A percentile compares a stretch with the other conserved stretches of the same genome.
Evolutionary conservation across 2,113 vertebrate species (phyloP).

Genomic region (Chamaetylas fuelleborni): DNA sequence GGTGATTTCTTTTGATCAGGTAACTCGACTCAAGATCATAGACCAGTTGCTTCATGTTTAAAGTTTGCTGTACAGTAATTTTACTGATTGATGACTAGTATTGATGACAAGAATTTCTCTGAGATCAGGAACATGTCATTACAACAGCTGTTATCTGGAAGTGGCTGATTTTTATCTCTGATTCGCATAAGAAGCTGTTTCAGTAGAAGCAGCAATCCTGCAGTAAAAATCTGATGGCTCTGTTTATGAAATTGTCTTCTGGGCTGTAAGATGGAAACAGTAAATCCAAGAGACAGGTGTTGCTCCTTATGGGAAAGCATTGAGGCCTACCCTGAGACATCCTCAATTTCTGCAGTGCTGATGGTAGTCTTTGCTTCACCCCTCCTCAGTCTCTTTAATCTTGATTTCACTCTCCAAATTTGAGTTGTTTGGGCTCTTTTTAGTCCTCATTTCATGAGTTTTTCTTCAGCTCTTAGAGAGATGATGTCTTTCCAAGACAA

Average conservation of each 20-base stretch:
- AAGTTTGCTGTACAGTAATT: not conserved
- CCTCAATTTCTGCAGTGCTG: not conserved
- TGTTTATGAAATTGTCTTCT: not conserved
- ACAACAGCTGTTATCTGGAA: not conserved
- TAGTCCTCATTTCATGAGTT: not conserved
- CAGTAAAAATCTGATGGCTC: not conserved
- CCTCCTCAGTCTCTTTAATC: not conserved
- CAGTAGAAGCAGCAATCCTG: not conserved
- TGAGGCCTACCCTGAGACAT: not conserved
- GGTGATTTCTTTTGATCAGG: not conserved
- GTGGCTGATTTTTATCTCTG: not conserved
- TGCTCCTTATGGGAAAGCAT: not conserved
- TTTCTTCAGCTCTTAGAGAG: not conserved
- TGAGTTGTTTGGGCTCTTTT: not conserved
- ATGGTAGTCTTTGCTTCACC: not conserved
- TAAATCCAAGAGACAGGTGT: not conserved
- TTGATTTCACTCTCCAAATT: not conserved
- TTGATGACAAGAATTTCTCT: not conserved
- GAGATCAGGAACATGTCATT: not conserved
- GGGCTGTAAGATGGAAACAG: not conserved
- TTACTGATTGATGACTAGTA: not conserved
- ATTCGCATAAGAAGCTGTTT: not conserved
- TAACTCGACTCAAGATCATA: not conserved
- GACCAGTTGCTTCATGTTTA: not conserved
- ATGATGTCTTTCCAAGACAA: not conserved